Conservation (phyloP, 2,113 vertebrate genomes). For the Sisor rabdophorus region DNA sequence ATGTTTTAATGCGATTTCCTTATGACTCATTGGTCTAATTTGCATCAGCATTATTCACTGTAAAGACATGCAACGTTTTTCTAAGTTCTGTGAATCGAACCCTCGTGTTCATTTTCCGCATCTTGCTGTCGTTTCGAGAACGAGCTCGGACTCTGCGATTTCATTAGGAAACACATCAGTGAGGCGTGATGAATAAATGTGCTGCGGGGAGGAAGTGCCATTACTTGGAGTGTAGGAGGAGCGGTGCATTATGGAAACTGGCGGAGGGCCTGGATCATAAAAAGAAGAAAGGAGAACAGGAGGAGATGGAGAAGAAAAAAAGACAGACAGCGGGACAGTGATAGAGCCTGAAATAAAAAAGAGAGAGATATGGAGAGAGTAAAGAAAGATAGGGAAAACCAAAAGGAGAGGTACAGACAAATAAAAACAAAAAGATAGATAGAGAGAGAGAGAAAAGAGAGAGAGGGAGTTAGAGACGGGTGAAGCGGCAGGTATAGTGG, state of each 20-base stretch:
- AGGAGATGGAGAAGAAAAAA: neutral
- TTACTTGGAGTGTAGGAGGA: neutral
- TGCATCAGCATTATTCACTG: constrained; percentile 3
- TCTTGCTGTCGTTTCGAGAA: neutral
- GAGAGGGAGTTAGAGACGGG: neutral
- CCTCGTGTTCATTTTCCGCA: neutral
- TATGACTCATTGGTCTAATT: constrained; percentile 12
- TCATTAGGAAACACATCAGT: constrained; percentile 20
- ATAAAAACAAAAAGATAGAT: neutral
- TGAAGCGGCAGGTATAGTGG: neutral
- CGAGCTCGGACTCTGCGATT: neutral
- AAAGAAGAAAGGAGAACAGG: neutral
- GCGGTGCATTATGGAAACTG: constrained; percentile 6
- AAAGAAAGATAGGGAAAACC: neutral
- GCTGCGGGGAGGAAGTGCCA: neutral
- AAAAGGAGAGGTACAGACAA: neutral
- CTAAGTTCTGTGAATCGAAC: neutral
- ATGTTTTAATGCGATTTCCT: neutral
- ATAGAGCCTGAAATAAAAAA: neutral
- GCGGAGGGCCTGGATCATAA: constrained; percentile 5
- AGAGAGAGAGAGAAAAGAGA: neutral
- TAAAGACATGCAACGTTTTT: neutral
- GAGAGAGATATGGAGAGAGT: too few relatives aligned
- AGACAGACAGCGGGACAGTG: neutral
- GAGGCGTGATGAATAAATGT: constrained; percentile 8